Base-by-base conservation (phyloP, 2,797 vertebrate genomes). In the Bovichtus diacanthus region DNA sequence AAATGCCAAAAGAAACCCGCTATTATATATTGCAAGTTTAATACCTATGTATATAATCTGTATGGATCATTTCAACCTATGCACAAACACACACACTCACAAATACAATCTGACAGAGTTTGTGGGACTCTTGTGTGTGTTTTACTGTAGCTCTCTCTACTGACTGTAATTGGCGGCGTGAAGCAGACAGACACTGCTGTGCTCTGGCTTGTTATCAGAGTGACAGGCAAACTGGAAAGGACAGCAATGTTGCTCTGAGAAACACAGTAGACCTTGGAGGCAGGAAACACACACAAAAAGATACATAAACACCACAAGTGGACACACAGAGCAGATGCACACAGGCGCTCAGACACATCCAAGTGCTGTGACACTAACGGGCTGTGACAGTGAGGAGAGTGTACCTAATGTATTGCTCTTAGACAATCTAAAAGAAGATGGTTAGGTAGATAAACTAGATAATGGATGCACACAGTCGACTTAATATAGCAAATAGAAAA, bases 111-210 rank as follows among this genome's bases (percentile, higher is more conserved):
- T 62, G 39, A 54, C 49, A 49, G 46, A 31, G 21, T 53, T 76
- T 6, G 13, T 76, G 9, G 83, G 63, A 73, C 31, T 77, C 3
- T 21, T 53, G 25, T 46, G 64, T 44, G 50, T 31, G 34, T 55
- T 72, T 76, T 25, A 43, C 67, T 68, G 72, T 62, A 69, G 31
- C 59, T 50, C 50, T 78, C 61, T 81, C 43, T 39, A 10, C 39
- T 75, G 66, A 34, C 75, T 87, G 71, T 88, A 89, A 89, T 89
- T 90, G 87, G 87, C 84, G 76, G 54, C 53, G 13, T 70, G 78
- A 76, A 79, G 80, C 72, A 69, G 74, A 65, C 75, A 54, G 62
- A 70, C 71, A 64, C 69, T 83, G 68, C 61, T 36, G 23, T 53
- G 38, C 38, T 64, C 59, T 6, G 44, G 66, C 85, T 89, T 82